Conservation (phyloP, 2,888 invertebrate species). For the Mystacides longicornis region DNA sequence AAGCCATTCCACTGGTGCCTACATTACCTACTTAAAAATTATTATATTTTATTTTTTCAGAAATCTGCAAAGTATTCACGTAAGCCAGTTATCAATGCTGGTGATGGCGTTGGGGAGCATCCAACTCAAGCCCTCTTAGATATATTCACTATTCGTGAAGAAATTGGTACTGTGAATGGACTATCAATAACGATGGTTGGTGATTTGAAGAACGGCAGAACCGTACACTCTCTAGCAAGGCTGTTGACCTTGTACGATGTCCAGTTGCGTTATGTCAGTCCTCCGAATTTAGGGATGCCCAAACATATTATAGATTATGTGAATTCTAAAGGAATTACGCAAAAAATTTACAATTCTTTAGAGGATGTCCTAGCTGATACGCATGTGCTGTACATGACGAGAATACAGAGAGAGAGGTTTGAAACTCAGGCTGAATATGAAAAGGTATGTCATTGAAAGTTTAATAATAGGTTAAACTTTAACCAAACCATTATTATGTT, state of each 20-base stretch:
- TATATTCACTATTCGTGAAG: slow-evolving; percentile 96
- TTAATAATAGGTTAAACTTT: too few relatives aligned
- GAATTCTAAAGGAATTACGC: slow-evolving; percentile 66
- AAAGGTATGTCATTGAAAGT: too few relatives aligned
- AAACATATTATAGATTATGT: slow-evolving; percentile 75
- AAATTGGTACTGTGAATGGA: slow-evolving; percentile 97
- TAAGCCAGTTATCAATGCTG: slow-evolving; percentile 95
- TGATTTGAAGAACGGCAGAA: slow-evolving; percentile 94
- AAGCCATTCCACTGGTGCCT: too few relatives aligned
- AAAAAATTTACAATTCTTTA: slow-evolving; percentile 63
- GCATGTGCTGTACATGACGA: slow-evolving; percentile 97
- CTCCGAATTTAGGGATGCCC: slow-evolving; percentile 85
- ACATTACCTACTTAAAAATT: background rate
- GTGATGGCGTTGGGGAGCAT: slow-evolving; percentile 95
- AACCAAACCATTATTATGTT: too few relatives aligned
- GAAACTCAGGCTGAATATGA: slow-evolving; percentile 75
- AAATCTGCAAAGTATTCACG: slow-evolving; percentile 74
- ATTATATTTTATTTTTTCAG: slow-evolving; percentile 39
- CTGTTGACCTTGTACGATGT: slow-evolving; percentile 92
- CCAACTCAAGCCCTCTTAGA: slow-evolving; percentile 97
- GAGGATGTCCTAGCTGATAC: slow-evolving; percentile 87
- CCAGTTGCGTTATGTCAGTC: slow-evolving; percentile 86
- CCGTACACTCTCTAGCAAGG: slow-evolving; percentile 94
- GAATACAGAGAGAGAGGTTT: slow-evolving; percentile 94
- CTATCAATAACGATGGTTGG: slow-evolving; percentile 97